Conservation (phyloP, 2,797 vertebrate species). For the Leucoraja ocellata region DNA sequence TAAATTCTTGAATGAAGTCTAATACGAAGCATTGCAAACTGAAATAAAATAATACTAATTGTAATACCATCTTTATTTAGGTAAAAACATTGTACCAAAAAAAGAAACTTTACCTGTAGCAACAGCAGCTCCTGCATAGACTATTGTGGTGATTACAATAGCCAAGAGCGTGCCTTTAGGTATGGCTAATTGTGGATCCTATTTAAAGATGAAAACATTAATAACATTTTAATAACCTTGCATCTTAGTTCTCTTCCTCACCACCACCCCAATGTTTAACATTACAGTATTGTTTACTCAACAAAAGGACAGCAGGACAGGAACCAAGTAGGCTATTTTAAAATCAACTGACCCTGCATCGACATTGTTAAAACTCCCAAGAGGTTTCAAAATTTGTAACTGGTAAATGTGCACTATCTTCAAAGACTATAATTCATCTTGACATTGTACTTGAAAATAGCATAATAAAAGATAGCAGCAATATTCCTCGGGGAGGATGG, state of each 20-base stretch:
- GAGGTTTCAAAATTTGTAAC: not conserved
- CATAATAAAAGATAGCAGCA: not conserved
- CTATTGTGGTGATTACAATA: constrained; percentile 86
- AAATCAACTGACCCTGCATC: not conserved
- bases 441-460: not conserved
- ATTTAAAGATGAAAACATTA: constrained; percentile 43
- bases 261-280: not conserved
- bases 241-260: not conserved
- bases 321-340: not conserved
- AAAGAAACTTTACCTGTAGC: constrained; percentile 72
- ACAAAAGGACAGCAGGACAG: not conserved
- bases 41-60: not conserved
- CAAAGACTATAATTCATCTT: not conserved
- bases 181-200: constrained; percentile 95
- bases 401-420: not conserved
- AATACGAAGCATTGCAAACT: not conserved
- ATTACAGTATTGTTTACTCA: not conserved
- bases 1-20: not conserved
- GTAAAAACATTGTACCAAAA: not conserved
- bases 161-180: constrained; percentile 92
- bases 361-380: not conserved
- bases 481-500: not conserved
- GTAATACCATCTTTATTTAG: not conserved
- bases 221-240: not conserved
- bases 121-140: constrained; percentile 84